Evolutionary conservation across 2,113 vertebrate species (phyloP), one percentile per base, ranked within the genome.

Genomic region (Lepidothrix coronata): DNA sequence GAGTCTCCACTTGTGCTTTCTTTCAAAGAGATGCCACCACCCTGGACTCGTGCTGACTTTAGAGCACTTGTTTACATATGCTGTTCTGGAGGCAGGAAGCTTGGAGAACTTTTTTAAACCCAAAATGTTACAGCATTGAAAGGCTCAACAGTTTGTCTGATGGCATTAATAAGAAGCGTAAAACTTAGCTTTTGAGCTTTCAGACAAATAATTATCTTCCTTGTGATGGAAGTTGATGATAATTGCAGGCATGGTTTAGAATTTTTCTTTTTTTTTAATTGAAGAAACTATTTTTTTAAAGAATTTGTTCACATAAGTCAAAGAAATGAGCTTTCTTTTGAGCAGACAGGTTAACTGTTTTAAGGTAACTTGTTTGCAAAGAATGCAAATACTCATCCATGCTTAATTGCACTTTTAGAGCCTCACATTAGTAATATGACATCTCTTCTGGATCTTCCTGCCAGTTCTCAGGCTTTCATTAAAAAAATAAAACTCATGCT

Each of bases 121-220:
- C 12, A 1, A 72, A 41, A 8, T 77, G 31, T 37, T 35, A 44
- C 13, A 76, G 39, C 48, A 61, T 11, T 74, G 23, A 72, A 78
- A 87, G 27, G 22, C 51, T 81, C 76, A 89, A 72, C 71, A 92
- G 41, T 89, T 85, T 76, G 17, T 93, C 52, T 70, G 76, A 57
- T 8, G 49, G 33, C 49, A 71, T 94, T 89, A 86, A 58, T 43
- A 85, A 82, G 54, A 51, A 85, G 33, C 4, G 67, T 57, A 83
- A 95, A 96, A 15, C 58, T 55, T 67, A n/a, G 37, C 25, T 83
- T 92, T 92, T 81, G 59, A 76, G 78, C 77, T 96, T 94, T 85
- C 59, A 91, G 77, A 51, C 74, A 94, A 91, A 87, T 88, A n/a
- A 78, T 94, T 95, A 84, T 75, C 65, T 92, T 86, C 52, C n/a